These are phyloP conservation scores for Denticeps clupeoides DNA, from an alignment of 2,797 vertebrate genomes.

Conservation along the genomic window DNA sequence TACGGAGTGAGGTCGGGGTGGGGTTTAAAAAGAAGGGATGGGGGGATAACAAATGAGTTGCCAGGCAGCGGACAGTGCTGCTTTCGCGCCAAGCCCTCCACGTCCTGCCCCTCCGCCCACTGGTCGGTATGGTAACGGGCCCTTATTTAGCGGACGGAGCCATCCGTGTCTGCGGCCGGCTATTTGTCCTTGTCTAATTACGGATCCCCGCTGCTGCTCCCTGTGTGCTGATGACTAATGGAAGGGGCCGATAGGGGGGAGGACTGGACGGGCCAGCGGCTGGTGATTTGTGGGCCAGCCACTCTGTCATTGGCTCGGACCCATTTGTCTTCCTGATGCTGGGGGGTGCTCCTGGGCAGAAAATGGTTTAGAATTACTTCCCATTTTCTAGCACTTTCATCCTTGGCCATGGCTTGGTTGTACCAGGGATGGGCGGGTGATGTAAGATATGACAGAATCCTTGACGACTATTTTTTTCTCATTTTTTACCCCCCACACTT, in stretches of 20 bases:
- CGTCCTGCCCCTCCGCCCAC: conserved; percentile 43
- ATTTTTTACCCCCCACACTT: too few species aligned
- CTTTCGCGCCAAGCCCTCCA: conserved; percentile 29
- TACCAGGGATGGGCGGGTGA: conserved; percentile 39
- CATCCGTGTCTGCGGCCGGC: conserved; percentile 55
- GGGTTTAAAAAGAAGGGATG: conserved; percentile 4
- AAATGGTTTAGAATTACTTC: conserved; percentile 65
- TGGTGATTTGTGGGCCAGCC: conserved; percentile 81
- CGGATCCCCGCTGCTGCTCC: conserved; percentile 74
- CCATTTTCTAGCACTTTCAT: conserved; percentile 68
- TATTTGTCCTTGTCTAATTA: conserved; percentile 97
- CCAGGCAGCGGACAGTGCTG: conserved; percentile 37
- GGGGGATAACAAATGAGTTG: conserved; percentile 50
- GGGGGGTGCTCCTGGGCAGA: conserved; percentile 55
- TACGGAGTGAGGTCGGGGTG: background rate
- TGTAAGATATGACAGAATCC: conserved; percentile 61
- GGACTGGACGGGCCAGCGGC: conserved; percentile 56
- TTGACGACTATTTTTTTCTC: conserved; percentile 57
- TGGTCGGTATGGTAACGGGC: conserved; percentile 57
- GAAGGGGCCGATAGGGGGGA: conserved; percentile 51
- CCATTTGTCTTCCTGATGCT: conserved; percentile 77
- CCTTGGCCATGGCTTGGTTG: conserved; percentile 37
- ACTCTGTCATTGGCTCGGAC: conserved; percentile 72
- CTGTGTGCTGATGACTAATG: conserved; percentile 83
- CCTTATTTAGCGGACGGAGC: conserved; percentile 67